Base-by-base conservation (phyloP, 2,113 vertebrate species). In the Illadopsis cleaveri region DNA sequence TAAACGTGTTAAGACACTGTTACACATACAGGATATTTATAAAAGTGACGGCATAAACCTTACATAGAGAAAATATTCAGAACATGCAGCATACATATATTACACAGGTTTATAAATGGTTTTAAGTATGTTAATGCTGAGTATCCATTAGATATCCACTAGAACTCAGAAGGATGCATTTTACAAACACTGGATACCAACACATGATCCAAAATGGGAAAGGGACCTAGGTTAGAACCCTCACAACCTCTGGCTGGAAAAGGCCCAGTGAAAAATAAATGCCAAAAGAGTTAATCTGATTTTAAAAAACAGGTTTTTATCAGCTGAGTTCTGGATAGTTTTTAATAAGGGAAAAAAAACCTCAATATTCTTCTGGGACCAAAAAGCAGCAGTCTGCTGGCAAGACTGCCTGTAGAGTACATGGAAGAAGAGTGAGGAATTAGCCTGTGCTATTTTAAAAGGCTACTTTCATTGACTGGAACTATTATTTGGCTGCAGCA, bases 401-500 rank as follows among this genome's bases (percentile, higher is more conserved):
- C 85, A 75, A 45, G 47, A 42, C 30, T 71, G 33, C 40, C 60
- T 48, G 20, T 45, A 81, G 68, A 83, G 71, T 68, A 73, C 40
- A 66, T 0, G 0, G 77, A 87, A 96, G 57, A 72, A 86, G 51
- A 90, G n/a, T 24, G 27, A 92, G 30, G 47, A 82, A 93, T 78
- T 86, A 66, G 54, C 50, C 62, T 87, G 23, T 68, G 56, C 44
- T 92, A 33, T 92, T 93, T 97, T 75, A 95, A 92, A 96, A 96
- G 56, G 45, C 51, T 92, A 50, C 76, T 92, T 96, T 95, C 58
- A 88, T 47, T 86, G 35, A 83, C 76, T 91, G 47, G 33, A 83
- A 77, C 54, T 83, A 33, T 66, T 92, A 66, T 28, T 47, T 35
- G 44, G 53, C 69, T 86, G 81, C 40, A 94, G 53, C 8, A 2